Evolutionary conservation across 2,888 invertebrate genomes (phyloP), one percentile per base, ranked within the genome.

Genomic region (Leptopilina drosophilae): DNA sequence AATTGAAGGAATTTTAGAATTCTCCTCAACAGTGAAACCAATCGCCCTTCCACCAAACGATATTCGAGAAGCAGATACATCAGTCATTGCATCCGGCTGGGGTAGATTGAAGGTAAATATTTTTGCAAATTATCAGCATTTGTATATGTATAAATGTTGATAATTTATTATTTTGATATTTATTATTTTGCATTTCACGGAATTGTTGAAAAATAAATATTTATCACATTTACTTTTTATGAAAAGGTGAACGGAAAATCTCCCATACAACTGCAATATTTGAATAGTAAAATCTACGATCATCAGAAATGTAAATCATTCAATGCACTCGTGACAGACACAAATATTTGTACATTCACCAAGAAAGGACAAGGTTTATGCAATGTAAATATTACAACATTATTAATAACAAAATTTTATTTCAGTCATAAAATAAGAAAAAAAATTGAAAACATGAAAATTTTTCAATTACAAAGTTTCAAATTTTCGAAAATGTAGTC

Each of bases 81-180:
- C 88, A 1, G 91, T 91, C 0, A 81, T 86, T 33, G 83, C 91
- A 42, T 91, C 91, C 0, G 91, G 91, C 9, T 91, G 91, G 91
- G 91, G 91, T 9, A 90, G 88, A 40, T 90, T 89, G 4, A 84
- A 83, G 65, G 91, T 91, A 81, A 88, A 85, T 81, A 46, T 69
- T 53, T 69, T 33, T 33, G 12, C 11, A 42, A 67, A 62, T 62
- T 8, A 62, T 49, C 3, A 49, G 2, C 3, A 62, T 62, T 62
- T 62, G n/a, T n/a, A n/a, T n/a, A n/a, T n/a, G n/a, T n/a, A n/a
- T n/a, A n/a, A n/a, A n/a, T n/a, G n/a, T n/a, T n/a, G n/a, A n/a
- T n/a, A n/a, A n/a, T n/a, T n/a, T n/a, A n/a, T n/a, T n/a, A n/a
- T n/a, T n/a, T n/a, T n/a, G n/a, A n/a, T n/a, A n/a, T n/a, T n/a